A percentile compares a stretch with the other conserved stretches of the same genome.
These are phyloP conservation scores for Tanytarsus gracilentus DNA, from an alignment of 2,888 invertebrate species.

Conservation along the genomic window DNA sequence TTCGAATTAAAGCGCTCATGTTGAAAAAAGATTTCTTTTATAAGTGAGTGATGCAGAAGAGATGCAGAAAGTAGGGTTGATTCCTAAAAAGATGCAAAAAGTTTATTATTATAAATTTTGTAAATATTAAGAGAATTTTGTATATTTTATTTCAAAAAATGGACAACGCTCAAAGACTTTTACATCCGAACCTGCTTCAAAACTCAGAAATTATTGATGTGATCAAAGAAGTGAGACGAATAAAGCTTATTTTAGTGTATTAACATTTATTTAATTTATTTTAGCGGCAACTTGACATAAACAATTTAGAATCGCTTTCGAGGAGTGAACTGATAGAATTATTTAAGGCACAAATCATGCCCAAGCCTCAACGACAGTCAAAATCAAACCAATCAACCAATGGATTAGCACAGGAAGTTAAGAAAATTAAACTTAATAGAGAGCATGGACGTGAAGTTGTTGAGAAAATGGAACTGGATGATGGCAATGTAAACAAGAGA, in stretches of 20 bases:
- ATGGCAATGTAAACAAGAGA: not conserved
- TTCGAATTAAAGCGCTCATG: not conserved
- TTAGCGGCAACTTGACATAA: not conserved
- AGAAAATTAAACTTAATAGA: slow-evolving; percentile 12
- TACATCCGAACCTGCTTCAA: not conserved
- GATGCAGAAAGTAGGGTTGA: not conserved
- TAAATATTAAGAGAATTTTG: not conserved
- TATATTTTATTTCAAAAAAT: too few species aligned
- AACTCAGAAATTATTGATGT: not conserved
- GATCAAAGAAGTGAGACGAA: slow-evolving; percentile 5
- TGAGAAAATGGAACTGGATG: not conserved
- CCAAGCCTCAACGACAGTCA: slow-evolving; percentile 4
- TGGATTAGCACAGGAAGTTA: slow-evolving; percentile 5
- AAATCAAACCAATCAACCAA: not conserved
- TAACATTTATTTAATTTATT: not conserved
- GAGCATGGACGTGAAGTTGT: not conserved
- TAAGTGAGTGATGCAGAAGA: too few species aligned
- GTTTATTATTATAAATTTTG: not conserved
- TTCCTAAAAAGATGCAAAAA: not conserved
- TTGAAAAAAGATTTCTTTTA: not conserved
- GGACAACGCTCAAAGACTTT: not conserved
- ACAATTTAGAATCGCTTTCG: not conserved
- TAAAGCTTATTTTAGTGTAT: not conserved
- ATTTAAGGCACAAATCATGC: slow-evolving; percentile 3
- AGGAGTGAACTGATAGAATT: not conserved